phyloP scores from a whole-genome alignment of 2,888 invertebrate species.

The Erebia epiphron region DNA sequence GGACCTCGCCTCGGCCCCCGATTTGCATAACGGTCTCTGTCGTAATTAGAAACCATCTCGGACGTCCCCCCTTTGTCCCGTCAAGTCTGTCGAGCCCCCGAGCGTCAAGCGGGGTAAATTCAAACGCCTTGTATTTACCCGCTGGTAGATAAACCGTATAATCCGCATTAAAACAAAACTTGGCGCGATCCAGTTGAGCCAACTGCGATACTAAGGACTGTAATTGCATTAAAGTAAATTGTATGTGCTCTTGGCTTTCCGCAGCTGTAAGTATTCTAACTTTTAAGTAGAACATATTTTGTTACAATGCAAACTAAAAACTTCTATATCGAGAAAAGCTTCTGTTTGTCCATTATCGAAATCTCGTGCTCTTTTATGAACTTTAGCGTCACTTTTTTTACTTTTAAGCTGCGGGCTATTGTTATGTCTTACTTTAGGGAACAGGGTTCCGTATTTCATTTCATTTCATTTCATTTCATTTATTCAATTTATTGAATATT shows the following conservation, averaged over 20 bases:
- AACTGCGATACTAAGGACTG: slow-evolving; percentile 43
- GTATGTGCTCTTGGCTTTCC: slow-evolving; percentile 26
- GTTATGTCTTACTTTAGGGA: too few relatives aligned
- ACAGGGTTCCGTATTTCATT: too few relatives aligned
- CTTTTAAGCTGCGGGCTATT: too few relatives aligned
- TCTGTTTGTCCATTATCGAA: neutral
- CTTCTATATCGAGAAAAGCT: neutral
- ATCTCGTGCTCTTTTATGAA: too few relatives aligned
- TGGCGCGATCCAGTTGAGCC: slow-evolving; percentile 46
- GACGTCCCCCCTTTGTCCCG: slow-evolving; percentile 75
- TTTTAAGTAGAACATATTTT: slow-evolving; percentile 6
- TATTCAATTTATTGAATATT: too few relatives aligned
- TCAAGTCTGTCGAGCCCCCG: slow-evolving; percentile 55
- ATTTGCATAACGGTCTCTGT: slow-evolving; percentile 81
- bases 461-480: too few relatives aligned
- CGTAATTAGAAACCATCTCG: slow-evolving; percentile 83
- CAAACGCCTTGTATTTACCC: slow-evolving; percentile 75
- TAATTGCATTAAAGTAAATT: slow-evolving; percentile 35
- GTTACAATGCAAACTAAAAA: neutral
- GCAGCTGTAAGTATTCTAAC: slow-evolving; percentile 24
- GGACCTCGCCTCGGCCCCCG: slow-evolving; percentile 68
- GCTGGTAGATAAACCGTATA: slow-evolving; percentile 61
- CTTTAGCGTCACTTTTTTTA: too few relatives aligned
- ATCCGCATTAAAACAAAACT: slow-evolving; percentile 62
- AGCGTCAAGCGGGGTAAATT: slow-evolving; percentile 52